phyloP scores from a whole-genome alignment of 2,888 invertebrate genomes.

The Cepaea hortensis region DNA sequence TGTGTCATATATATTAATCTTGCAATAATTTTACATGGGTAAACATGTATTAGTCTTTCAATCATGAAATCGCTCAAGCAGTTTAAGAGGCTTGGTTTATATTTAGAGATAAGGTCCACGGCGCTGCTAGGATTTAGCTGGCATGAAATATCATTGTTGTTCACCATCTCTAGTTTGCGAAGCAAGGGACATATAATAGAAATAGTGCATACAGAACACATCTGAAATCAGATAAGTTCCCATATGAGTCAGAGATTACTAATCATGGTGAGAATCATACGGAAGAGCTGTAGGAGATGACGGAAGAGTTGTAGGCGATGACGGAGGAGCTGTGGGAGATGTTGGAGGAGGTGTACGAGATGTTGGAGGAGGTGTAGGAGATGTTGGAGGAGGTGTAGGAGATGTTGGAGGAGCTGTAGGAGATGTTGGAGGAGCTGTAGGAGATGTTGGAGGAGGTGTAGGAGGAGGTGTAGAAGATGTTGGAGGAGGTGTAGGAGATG shows the following conservation, averaged over 20 bases:
- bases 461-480: not conserved
- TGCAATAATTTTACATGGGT: no score
- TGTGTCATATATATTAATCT: no score
- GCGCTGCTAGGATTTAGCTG: no score
- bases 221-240: no score
- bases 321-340: slow-evolving; percentile 34
- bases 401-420: not conserved
- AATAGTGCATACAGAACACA: no score
- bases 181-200: no score
- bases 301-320: slow-evolving; percentile 33
- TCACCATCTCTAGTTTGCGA: no score
- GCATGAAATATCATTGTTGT: no score
- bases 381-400: not conserved
- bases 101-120: no score
- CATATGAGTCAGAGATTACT: not conserved
- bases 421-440: not conserved
- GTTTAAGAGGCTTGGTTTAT: no score
- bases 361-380: not conserved
- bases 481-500: not conserved
- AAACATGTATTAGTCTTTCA: no score
- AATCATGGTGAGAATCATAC: not conserved
- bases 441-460: not conserved
- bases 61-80: no score
- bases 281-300: slow-evolving; percentile 34
- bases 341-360: slow-evolving; percentile 2